A percentile compares a stretch with the other conserved stretches of the same genome.
phyloP scores from a whole-genome alignment of 1,140 invertebrate genomes.

The Glomeris maerens region DNA sequence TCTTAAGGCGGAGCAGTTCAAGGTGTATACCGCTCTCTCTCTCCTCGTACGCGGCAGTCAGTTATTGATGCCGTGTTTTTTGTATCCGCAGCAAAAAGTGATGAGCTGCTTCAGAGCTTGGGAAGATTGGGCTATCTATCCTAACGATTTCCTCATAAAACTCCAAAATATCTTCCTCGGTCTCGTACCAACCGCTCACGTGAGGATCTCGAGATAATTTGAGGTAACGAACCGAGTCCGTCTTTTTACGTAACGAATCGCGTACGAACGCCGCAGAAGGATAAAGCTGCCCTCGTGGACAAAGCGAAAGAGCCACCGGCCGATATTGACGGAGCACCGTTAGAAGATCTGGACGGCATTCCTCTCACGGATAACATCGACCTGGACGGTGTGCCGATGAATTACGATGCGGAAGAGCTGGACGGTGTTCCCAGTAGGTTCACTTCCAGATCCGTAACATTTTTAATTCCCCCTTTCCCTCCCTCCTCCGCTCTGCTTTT shows the following conservation, averaged over 20 bases:
- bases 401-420: constrained; percentile 43
- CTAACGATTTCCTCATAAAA: constrained; percentile 78
- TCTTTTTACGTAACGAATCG: too few species aligned
- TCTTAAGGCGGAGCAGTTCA: constrained; percentile 90
- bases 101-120: constrained; percentile 86
- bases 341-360: constrained; percentile 49
- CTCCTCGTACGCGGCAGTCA: neutral
- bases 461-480: neutral
- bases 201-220: too few species aligned
- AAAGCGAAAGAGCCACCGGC: neutral
- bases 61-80: constrained; percentile 9
- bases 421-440: constrained; percentile 55
- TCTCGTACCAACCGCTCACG: too few species aligned
- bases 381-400: constrained; percentile 65
- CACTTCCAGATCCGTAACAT: too few species aligned
- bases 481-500: neutral
- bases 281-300: neutral
- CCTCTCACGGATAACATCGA: constrained; percentile 38
- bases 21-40: constrained; percentile 28
- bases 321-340: too few species aligned
- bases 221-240: too few species aligned
- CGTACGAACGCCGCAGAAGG: neutral
- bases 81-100: constrained; percentile 52
- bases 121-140: constrained; percentile 97
- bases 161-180: constrained; percentile 85